phyloP scores from a whole-genome alignment of 2,797 vertebrate genomes.

The Enteromius trimaculatus region DNA sequence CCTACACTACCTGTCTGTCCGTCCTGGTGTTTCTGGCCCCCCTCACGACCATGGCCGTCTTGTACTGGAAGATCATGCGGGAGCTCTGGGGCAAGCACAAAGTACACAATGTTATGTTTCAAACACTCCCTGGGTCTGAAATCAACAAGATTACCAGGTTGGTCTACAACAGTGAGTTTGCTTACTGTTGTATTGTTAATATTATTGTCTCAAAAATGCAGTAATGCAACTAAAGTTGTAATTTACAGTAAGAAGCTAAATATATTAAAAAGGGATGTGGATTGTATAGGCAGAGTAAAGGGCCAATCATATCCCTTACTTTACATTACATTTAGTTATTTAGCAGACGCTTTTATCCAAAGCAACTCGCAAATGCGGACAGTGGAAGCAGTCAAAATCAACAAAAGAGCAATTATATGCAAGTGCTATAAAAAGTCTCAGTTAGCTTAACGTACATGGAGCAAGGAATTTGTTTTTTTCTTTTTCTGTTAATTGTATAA shows the following conservation, averaged over 20 bases:
- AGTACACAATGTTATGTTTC: slow-evolving; percentile 63
- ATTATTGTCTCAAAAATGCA: neutral
- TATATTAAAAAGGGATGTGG: neutral
- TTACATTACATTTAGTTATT: too few species aligned
- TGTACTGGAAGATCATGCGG: slow-evolving; percentile 63
- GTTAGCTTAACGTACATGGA: too few species aligned
- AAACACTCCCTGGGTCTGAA: slow-evolving; percentile 63
- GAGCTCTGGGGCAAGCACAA: slow-evolving; percentile 65
- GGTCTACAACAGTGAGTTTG: neutral
- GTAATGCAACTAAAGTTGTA: neutral
- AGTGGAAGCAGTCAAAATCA: too few species aligned
- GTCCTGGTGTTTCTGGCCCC: slow-evolving; percentile 61
- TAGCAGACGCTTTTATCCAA: too few species aligned
- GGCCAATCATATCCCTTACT: too few species aligned
- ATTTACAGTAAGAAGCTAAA: neutral
- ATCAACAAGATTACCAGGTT: slow-evolving; percentile 67
- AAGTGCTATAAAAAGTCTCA: too few species aligned
- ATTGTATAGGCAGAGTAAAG: too few species aligned
- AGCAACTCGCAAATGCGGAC: too few species aligned
- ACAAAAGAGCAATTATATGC: too few species aligned
- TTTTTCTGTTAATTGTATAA: too few species aligned
- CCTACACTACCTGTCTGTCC: slow-evolving; percentile 61
- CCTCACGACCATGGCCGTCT: slow-evolving; percentile 59
- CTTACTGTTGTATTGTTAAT: neutral
- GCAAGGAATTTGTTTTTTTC: too few species aligned